Conservation (phyloP, 2,888 invertebrate genomes). For the Belgica antarctica region DNA sequence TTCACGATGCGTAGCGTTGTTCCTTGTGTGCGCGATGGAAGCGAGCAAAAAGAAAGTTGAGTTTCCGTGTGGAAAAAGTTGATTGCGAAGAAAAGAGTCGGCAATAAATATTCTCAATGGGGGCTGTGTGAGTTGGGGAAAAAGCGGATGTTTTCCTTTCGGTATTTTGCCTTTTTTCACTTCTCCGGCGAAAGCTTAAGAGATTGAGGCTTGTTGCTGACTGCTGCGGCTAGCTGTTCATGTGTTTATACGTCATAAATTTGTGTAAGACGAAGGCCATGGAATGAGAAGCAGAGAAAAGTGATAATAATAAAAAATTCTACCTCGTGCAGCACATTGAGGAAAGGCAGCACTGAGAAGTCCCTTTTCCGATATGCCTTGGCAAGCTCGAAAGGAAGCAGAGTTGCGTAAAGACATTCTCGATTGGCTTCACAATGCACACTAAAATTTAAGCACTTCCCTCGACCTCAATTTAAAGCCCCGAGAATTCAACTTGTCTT, state of each 20-base stretch:
- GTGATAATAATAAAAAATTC: conserved; percentile 35
- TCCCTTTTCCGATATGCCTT: conserved; percentile 14
- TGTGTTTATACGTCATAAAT: conserved; percentile 30
- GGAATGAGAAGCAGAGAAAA: conserved; percentile 17
- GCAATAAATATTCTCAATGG: conserved; percentile 22
- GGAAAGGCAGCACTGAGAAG: neutral
- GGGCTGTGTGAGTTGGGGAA: neutral
- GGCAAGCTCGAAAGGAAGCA: neutral
- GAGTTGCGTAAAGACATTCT: neutral
- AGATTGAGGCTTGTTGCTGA: neutral
- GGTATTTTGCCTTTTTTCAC: neutral
- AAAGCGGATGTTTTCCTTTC: conserved; percentile 12
- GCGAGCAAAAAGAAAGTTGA: conserved; percentile 3
- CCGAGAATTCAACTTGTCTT: neutral
- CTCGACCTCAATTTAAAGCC: neutral
- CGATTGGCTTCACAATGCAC: neutral
- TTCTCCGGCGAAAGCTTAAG: no score
- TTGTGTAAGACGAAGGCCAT: neutral
- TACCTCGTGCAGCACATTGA: conserved; percentile 28
- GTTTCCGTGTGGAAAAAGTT: conserved; percentile 1
- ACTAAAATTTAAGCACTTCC: neutral
- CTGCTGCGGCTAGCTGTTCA: conserved; percentile 3
- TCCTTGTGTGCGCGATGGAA: neutral
- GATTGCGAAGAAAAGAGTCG: neutral
- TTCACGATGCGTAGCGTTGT: conserved; percentile 9